Percentiles rank a stretch among this genome's conserved stretches.
Evolutionary conservation across 2,888 invertebrate species (phyloP).

Genomic region (Aphodius sticticus): DNA sequence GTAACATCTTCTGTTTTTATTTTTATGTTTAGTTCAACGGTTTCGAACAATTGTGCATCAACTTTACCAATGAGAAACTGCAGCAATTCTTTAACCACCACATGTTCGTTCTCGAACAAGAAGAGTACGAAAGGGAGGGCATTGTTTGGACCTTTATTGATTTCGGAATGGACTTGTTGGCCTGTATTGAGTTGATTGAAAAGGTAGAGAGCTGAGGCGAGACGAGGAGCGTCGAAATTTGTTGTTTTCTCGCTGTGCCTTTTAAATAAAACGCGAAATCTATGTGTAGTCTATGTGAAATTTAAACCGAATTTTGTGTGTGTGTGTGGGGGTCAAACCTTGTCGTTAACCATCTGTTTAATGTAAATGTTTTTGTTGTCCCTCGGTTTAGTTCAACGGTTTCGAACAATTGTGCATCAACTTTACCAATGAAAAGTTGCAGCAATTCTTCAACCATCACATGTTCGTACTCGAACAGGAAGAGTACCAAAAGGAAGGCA

Average conservation of each 20-base stretch:
- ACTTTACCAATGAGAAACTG: slow-evolving; percentile 97
- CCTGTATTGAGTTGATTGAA: slow-evolving; percentile 95
- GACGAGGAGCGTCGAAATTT: slow-evolving; percentile 7
- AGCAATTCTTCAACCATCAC: slow-evolving; percentile 95
- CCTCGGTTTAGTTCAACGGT: slow-evolving; percentile 73
- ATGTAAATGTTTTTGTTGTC: slow-evolving; percentile 35
- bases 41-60: slow-evolving; percentile 98
- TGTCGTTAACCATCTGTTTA: slow-evolving; percentile 24
- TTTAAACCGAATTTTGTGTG: background rate
- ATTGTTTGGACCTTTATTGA: slow-evolving; percentile 97
- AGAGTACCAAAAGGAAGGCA: slow-evolving; percentile 90
- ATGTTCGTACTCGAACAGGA: slow-evolving; percentile 95
- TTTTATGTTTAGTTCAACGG: slow-evolving; percentile 78
- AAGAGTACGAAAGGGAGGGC: slow-evolving; percentile 93
- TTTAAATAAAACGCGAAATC: background rate
- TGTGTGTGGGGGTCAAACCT: slow-evolving; percentile 18
- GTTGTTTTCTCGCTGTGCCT: slow-evolving; percentile 10
- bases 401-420: slow-evolving; percentile 95
- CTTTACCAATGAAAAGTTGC: slow-evolving; percentile 93
- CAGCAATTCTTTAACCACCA: slow-evolving; percentile 99
- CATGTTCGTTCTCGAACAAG: slow-evolving; percentile 98
- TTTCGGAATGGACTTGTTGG: slow-evolving; percentile 96
- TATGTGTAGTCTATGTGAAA: background rate
- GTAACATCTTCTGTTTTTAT: slow-evolving; percentile 8
- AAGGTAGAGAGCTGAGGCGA: slow-evolving; percentile 71